Conservation (phyloP, 2,113 vertebrate species). For the Gadus macrocephalus region DNA sequence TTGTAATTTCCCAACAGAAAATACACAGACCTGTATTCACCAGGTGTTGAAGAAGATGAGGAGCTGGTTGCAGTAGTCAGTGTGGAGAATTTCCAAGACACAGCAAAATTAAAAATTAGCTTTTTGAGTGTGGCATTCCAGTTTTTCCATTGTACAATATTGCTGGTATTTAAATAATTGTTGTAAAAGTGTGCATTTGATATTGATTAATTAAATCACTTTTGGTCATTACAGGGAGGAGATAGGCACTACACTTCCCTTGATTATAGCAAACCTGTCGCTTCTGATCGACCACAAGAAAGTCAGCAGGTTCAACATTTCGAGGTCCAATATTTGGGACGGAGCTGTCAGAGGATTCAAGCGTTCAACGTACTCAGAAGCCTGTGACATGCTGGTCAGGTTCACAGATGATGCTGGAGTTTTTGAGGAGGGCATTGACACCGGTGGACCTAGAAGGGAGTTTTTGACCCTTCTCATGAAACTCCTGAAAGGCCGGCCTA, state of each 20-base stretch:
- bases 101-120: neutral
- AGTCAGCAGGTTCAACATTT: slow-evolving; percentile 30
- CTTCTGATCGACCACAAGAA: neutral
- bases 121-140: neutral
- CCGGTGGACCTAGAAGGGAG: slow-evolving; percentile 30
- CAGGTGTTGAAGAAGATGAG: neutral
- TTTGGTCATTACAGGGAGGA: too few relatives aligned
- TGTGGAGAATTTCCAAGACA: neutral
- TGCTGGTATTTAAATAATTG: neutral
- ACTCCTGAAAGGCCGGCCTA: too few relatives aligned
- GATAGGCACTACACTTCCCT: neutral
- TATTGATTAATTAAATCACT: too few relatives aligned
- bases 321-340: slow-evolving; percentile 21
- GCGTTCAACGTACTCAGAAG: slow-evolving; percentile 28
- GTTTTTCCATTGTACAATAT: neutral
- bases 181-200: too few relatives aligned
- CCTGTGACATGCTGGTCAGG: slow-evolving; percentile 36
- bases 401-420: slow-evolving; percentile 42
- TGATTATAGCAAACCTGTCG: neutral
- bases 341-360: slow-evolving; percentile 32
- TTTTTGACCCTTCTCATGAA: neutral
- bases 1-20: neutral
- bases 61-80: neutral
- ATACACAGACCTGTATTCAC: slow-evolving; percentile 4
- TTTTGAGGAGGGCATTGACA: slow-evolving; percentile 32